Conservation (phyloP, 2,797 vertebrate species). For the Lemur catta region DNA sequence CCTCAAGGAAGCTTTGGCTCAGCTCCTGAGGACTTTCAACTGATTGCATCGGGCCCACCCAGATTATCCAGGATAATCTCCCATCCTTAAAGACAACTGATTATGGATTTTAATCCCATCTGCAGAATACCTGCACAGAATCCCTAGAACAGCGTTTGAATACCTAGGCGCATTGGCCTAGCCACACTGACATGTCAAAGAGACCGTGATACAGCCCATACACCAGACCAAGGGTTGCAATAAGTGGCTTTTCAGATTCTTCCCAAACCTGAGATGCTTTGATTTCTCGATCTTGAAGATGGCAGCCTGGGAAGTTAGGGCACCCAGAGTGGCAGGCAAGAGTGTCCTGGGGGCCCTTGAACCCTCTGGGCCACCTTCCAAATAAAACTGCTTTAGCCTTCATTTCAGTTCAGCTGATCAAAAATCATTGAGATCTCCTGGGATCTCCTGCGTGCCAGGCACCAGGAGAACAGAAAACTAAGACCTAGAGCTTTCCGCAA, state of each 20-base stretch:
- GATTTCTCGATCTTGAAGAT: neutral
- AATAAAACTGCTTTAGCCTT: neutral
- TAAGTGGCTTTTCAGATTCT: neutral
- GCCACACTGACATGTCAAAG: neutral
- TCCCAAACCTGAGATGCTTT: neutral
- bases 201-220: neutral
- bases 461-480: neutral
- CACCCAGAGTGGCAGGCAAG: neutral
- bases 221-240: neutral
- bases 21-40: neutral
- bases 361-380: neutral
- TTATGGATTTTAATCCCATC: constrained; percentile 30
- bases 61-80: neutral
- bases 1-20: neutral
- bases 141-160: neutral
- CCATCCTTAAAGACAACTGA: neutral
- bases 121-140: neutral
- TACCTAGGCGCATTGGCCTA: neutral
- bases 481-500: neutral
- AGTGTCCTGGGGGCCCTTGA: neutral
- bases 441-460: neutral
- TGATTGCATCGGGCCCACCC: neutral
- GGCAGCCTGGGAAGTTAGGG: neutral
- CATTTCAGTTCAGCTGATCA: neutral
- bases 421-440: neutral